A percentile compares a stretch with the other conserved stretches of the same genome.
Evolutionary conservation across 1,140 invertebrate genomes (phyloP).

Genomic region (Macrobrachium rosenbergii): DNA sequence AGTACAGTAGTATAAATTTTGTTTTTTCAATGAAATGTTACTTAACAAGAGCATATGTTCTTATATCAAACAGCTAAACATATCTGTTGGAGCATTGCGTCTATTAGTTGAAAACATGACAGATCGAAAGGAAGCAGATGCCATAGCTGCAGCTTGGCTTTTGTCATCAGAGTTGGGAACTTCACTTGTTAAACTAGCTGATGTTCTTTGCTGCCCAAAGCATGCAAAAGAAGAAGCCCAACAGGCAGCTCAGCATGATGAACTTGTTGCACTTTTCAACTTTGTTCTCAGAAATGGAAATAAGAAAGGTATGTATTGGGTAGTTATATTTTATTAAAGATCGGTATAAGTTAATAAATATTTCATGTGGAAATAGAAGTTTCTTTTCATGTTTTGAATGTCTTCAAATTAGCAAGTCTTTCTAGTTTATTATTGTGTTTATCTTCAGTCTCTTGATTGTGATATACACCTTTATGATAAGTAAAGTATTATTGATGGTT

Average conservation of each 20-base stretch:
- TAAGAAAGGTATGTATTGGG: slow-evolving; percentile 34
- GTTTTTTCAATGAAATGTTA: background rate
- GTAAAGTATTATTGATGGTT: no score
- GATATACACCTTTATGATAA: background rate
- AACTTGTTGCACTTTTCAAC: slow-evolving; percentile 45
- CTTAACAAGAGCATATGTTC: no score
- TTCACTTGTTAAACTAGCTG: slow-evolving; percentile 30
- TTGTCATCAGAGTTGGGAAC: slow-evolving; percentile 35
- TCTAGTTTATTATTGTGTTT: background rate
- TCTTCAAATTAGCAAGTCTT: background rate
- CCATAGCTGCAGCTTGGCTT: slow-evolving; percentile 33
- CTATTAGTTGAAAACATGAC: slow-evolving; percentile 35
- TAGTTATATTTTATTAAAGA: background rate
- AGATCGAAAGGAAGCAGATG: slow-evolving; percentile 25
- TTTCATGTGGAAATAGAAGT: no score
- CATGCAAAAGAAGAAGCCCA: background rate
- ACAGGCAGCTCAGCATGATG: slow-evolving; percentile 7
- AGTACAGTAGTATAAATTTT: background rate
- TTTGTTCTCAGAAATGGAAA: slow-evolving; percentile 51
- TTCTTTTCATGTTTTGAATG: background rate
- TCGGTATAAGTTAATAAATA: no score
- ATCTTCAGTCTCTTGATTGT: background rate
- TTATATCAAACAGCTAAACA: background rate
- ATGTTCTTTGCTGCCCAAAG: slow-evolving; percentile 21
- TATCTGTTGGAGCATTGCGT: slow-evolving; percentile 24